Conservation (phyloP, 2,888 invertebrate genomes). For the Sceliomorpha sp. region DNA sequence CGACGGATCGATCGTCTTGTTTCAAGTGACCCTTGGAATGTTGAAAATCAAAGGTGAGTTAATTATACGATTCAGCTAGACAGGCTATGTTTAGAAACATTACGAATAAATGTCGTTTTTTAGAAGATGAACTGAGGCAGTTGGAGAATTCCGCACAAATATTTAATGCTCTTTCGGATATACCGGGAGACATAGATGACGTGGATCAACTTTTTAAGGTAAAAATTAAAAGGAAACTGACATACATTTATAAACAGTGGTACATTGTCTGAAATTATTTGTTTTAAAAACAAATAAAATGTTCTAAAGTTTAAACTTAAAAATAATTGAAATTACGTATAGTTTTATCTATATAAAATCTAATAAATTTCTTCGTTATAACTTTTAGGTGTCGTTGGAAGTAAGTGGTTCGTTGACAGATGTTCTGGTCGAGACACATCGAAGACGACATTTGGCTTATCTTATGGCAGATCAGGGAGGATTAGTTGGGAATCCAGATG, state of each 20-base stretch:
- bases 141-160: constrained; percentile 98
- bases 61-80: constrained; percentile 4
- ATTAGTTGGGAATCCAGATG: constrained; percentile 94
- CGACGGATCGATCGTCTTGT: constrained; percentile 96
- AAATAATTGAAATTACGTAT: neutral
- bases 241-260: neutral
- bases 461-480: constrained; percentile 98
- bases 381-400: constrained; percentile 84
- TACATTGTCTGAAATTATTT: too few species aligned
- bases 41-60: constrained; percentile 86
- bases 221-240: too few species aligned
- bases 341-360: neutral
- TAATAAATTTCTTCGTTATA: neutral
- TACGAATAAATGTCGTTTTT: too few species aligned
- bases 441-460: constrained; percentile 95
- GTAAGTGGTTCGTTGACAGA: constrained; percentile 92
- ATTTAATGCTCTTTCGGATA: constrained; percentile 97
- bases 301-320: too few species aligned
- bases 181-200: constrained; percentile 96
- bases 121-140: constrained; percentile 89
- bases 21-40: constrained; percentile 97
- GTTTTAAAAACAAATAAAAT: too few species aligned
- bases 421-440: constrained; percentile 92
- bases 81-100: too few species aligned
- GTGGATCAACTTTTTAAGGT: constrained; percentile 92